Evolutionary conservation across 2,888 invertebrate species (phyloP).

Genomic region (Kryphioiulus occultus): DNA sequence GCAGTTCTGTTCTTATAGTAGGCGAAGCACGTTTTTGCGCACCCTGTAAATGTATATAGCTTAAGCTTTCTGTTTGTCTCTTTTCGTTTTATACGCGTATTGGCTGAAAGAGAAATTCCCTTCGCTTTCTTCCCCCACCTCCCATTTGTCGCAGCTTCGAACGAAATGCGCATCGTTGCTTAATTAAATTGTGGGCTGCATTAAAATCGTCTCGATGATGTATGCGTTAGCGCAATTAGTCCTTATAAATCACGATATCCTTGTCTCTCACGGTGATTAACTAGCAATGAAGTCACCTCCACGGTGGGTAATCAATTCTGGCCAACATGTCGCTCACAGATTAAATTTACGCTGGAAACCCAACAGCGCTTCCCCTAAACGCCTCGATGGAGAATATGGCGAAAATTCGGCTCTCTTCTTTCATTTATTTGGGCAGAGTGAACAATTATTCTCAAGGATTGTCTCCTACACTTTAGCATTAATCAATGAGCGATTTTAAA

Average conservation of each 20-base stretch:
- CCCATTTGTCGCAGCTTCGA: conserved; percentile 17
- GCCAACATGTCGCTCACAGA: conserved; percentile 50
- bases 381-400: neutral
- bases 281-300: conserved; percentile 52
- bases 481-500: too few species aligned
- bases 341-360: conserved; percentile 45
- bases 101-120: neutral
- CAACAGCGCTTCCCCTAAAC: neutral
- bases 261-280: conserved; percentile 50
- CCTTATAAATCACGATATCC: conserved; percentile 49
- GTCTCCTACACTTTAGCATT: too few species aligned
- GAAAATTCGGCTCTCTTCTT: neutral
- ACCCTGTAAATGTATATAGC: neutral
- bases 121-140: conserved; percentile 29
- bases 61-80: neutral
- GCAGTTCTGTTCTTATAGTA: too few species aligned
- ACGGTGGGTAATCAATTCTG: conserved; percentile 49
- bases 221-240: conserved; percentile 51
- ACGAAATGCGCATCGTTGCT: conserved; percentile 22
- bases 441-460: neutral
- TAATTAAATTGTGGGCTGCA: conserved; percentile 50
- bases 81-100: neutral
- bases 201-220: conserved; percentile 51
- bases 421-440: neutral
- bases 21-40: neutral